These are phyloP conservation scores for Zeugodacus cucurbitae DNA, from an alignment of 1,140 invertebrate genomes.

Conservation along the genomic window DNA sequence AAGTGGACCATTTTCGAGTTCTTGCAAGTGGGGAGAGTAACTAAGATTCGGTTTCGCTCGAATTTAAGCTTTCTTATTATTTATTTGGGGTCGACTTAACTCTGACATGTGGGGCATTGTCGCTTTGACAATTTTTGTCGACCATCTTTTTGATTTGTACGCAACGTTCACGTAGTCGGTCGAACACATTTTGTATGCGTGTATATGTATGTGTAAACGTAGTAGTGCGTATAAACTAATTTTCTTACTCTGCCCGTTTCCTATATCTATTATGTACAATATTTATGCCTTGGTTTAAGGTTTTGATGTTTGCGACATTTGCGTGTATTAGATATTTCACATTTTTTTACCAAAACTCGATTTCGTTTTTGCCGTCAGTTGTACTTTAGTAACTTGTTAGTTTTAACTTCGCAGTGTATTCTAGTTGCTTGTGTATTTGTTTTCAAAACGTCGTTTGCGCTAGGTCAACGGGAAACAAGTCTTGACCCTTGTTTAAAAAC, in stretches of 20 bases:
- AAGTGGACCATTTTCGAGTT: too few species aligned
- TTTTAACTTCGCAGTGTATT: not conserved
- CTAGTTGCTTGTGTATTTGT: not conserved
- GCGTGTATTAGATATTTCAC: not conserved
- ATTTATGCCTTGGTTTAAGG: not conserved
- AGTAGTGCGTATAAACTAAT: not conserved
- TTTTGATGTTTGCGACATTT: not conserved
- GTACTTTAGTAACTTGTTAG: not conserved
- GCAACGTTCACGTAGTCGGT: too few species aligned
- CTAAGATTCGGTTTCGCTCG: too few species aligned
- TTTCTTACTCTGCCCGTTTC: not conserved
- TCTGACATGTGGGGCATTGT: constrained; percentile 41
- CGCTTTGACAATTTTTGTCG: constrained; percentile 16
- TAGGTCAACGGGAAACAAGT: not conserved
- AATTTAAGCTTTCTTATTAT: not conserved
- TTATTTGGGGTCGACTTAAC: constrained; percentile 2
- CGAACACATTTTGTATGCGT: not conserved
- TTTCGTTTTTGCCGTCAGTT: too few species aligned
- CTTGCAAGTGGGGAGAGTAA: too few species aligned
- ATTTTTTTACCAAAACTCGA: too few species aligned
- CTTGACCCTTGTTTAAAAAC: not conserved
- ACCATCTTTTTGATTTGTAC: not conserved
- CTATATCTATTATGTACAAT: not conserved
- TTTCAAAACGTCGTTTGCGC: not conserved
- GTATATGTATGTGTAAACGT: not conserved